Conservation (phyloP, 2,797 vertebrate species). For the Tenualosa ilisha region DNA sequence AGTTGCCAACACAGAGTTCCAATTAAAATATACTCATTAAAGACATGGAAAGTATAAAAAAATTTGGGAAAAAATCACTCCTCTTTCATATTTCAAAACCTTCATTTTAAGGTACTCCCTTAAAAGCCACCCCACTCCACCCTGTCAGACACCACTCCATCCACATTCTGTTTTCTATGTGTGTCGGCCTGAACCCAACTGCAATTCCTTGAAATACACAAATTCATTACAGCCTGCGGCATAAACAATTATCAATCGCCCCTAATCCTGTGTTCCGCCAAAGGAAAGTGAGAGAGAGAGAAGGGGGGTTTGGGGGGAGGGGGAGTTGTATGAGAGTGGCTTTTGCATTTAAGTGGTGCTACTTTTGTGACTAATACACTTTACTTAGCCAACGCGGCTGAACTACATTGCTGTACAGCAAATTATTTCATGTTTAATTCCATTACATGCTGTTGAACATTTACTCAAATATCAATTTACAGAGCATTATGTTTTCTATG, state of each 20-base stretch:
- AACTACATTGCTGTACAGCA: constrained; percentile 63
- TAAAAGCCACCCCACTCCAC: not conserved
- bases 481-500: constrained; percentile 20
- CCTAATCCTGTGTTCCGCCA: constrained; percentile 73
- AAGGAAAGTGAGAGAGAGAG: constrained; percentile 60
- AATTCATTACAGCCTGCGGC: constrained; percentile 71
- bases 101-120: constrained; percentile 30
- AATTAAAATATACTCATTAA: constrained; percentile 9
- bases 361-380: constrained; percentile 71
- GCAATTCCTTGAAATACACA: constrained; percentile 69
- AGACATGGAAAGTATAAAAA: not conserved
- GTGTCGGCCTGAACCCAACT: constrained; percentile 60
- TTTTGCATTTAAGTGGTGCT: constrained; percentile 61
- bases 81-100: not conserved
- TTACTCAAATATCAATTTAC: constrained; percentile 45
- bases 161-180: constrained; percentile 28
- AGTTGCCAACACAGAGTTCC: not conserved
- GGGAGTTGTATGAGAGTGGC: not conserved
- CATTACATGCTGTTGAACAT: constrained; percentile 57
- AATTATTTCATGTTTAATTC: constrained; percentile 66
- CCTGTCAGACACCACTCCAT: constrained; percentile 41
- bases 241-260: constrained; percentile 79
- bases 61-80: not conserved
- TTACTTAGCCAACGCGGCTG: constrained; percentile 66
- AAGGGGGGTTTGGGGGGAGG: constrained; percentile 22